These are phyloP conservation scores for Oopsacas minuta DNA, from an alignment of 37 sponge, comb jelly and placozoan genomes.

Conservation along the genomic window DNA sequence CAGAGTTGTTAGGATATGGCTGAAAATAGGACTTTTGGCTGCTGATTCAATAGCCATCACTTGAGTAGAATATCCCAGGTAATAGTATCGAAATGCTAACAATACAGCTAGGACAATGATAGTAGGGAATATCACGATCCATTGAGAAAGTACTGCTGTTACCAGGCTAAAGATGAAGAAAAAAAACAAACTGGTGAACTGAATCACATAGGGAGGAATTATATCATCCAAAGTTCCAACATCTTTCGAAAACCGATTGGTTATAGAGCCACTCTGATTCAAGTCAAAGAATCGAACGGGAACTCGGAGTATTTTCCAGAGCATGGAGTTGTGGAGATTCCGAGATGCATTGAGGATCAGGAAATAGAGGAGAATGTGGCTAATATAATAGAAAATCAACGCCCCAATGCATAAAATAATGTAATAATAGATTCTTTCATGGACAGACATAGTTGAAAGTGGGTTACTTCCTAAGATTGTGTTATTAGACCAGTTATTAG, in stretches of 20 bases:
- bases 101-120: not conserved
- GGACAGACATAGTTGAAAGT: not conserved
- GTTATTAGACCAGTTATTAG: not conserved
- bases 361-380: not conserved
- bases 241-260: not conserved
- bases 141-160: not conserved
- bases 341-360: not conserved
- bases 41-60: not conserved
- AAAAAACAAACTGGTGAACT: not conserved
- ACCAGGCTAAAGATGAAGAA: not conserved
- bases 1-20: not conserved
- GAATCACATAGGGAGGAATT: not conserved
- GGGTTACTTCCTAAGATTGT: not conserved
- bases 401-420: not conserved
- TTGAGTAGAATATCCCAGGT: not conserved
- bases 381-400: not conserved
- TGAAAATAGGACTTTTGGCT: not conserved
- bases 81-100: not conserved
- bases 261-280: not conserved
- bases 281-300: not conserved
- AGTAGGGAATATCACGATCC: slow-evolving; percentile 1
- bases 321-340: not conserved
- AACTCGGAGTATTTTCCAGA: not conserved
- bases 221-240: slow-evolving; percentile 8
- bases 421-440: not conserved